Evolutionary conservation across 2,113 vertebrate species (phyloP), one percentile per base, ranked within the genome.

Genomic region (Pardalotus punctatus): DNA sequence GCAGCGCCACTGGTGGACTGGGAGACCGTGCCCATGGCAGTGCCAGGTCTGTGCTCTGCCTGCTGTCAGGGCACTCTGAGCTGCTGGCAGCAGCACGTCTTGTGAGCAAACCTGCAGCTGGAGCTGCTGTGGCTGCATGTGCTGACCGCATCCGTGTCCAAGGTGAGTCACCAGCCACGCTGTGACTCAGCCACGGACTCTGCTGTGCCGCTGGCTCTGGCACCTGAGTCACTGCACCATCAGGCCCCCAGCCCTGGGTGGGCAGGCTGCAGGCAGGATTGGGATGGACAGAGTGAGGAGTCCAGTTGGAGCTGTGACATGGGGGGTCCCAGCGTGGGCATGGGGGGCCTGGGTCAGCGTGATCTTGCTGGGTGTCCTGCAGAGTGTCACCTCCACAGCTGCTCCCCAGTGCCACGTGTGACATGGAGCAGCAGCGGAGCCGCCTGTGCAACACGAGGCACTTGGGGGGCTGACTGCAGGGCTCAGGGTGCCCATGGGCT

Each of bases 371-470:
- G 5, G 18, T 8, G 48, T 28, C 60, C 90, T 20, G 33, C 28
- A 14, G 36, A 5, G 0, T 1, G 11, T 47, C 27, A 36, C 15
- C 60, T 53, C 12, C 7, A 0, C 15, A 9, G 35, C 36, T 9
- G 29, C 29, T 23, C 23, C 72, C 35, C 12, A 0, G 16, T 27
- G 16, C 43, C 6, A 0, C 0, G 3, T 3, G 33, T 6, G 33
- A 19, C 14, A 1, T 0, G 38, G 65, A 14, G 40, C 22, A n/a
- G 85, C 36, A 33, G 15, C 12, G 3, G 27, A 45, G 28, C 60
- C 0, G 3, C 67, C 35, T 2, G 20, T 9, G 5, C 0, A 0
- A 5, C 25, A 1, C 0, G 3, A 3, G 23, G 43, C 14, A 1
- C 17, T 28, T 0, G 0, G 1, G 28, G 29, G 43, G 33, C 45